A percentile compares a stretch with the other conserved stretches of the same genome.
phyloP scores from a whole-genome alignment of 2,113 vertebrate species.

The Entomyzon cyanotis region DNA sequence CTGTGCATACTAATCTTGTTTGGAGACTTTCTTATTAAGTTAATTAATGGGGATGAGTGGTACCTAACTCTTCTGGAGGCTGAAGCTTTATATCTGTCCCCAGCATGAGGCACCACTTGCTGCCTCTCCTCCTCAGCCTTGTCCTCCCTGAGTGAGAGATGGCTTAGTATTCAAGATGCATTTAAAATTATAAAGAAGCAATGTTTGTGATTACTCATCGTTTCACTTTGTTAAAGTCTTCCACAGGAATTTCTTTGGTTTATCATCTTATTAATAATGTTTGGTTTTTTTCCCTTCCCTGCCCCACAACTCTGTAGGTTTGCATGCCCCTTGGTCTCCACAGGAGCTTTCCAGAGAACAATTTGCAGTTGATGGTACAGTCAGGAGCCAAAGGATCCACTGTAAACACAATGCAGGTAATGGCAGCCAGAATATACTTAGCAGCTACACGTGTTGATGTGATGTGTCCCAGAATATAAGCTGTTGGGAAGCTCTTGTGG shows the following conservation, averaged over 20 bases:
- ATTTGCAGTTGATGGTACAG: conserved; percentile 97
- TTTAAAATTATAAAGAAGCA: neutral
- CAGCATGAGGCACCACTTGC: neutral
- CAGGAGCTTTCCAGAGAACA: conserved; percentile 93
- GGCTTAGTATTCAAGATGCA: neutral
- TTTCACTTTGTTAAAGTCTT: neutral
- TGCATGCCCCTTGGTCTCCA: conserved; percentile 95
- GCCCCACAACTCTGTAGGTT: conserved; percentile 73
- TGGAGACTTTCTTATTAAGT: neutral
- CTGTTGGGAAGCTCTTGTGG: neutral
- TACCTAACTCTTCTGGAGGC: neutral
- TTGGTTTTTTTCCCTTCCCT: neutral
- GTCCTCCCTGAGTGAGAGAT: neutral
- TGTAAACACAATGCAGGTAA: conserved; percentile 97
- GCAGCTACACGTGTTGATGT: neutral
- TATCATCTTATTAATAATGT: neutral
- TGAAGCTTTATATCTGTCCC: neutral
- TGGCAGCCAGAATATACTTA: neutral
- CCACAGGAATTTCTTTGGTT: neutral
- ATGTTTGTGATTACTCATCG: neutral
- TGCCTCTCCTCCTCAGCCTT: neutral
- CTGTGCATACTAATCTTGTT: neutral
- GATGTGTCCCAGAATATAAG: neutral
- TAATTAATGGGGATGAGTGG: neutral
- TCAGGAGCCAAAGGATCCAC: conserved; percentile 98